Evolutionary conservation across 2,888 invertebrate species (phyloP).

Genomic region (Pogonocherus hispidulus): DNA sequence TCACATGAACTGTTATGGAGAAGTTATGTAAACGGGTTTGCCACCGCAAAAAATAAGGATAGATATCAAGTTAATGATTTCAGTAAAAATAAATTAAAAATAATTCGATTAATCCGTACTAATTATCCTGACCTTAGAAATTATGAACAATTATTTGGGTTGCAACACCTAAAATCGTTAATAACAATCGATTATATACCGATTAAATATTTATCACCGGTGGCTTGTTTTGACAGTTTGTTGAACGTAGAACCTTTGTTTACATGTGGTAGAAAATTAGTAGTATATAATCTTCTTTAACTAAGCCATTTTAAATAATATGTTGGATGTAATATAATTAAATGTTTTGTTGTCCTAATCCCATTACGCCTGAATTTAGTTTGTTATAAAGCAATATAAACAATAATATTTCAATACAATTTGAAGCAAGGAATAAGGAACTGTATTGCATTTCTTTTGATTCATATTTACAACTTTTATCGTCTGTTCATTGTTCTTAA

Average conservation of each 20-base stretch:
- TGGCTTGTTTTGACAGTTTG: not conserved
- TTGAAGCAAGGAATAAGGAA: no score
- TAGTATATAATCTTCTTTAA: no score
- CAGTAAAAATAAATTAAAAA: not conserved
- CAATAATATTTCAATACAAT: no score
- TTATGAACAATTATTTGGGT: not conserved
- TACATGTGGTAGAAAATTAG: no score
- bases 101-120: not conserved
- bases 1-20: conserved; percentile 15
- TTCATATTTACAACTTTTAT: no score
- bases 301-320: no score
- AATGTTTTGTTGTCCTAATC: no score
- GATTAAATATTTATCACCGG: not conserved
- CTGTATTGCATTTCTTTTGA: no score
- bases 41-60: not conserved
- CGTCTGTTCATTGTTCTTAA: no score
- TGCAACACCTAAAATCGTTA: not conserved
- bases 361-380: no score
- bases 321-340: no score
- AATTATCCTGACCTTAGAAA: conserved; percentile 1
- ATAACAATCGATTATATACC: not conserved
- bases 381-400: no score
- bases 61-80: not conserved
- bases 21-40: not conserved
- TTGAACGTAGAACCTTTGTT: not conserved